These are phyloP conservation scores for Pogoniulus pusillus DNA, from an alignment of 2,797 vertebrate species.

Conservation along the genomic window DNA sequence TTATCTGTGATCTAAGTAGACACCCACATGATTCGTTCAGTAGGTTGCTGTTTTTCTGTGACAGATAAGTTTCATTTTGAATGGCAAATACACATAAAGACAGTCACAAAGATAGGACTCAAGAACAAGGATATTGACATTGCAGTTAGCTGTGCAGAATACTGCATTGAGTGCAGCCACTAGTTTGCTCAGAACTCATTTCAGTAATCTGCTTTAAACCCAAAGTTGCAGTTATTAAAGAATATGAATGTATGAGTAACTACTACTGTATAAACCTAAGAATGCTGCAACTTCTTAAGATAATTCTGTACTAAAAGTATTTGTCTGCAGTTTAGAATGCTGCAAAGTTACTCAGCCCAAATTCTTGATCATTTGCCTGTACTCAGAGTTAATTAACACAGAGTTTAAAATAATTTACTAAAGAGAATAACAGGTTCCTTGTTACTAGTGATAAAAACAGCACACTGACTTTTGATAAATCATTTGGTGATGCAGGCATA, in stretches of 20 bases:
- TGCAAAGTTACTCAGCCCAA: neutral
- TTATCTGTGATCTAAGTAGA: neutral
- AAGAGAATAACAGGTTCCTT: neutral
- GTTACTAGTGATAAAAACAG: neutral
- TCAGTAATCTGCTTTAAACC: neutral
- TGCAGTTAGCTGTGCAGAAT: neutral
- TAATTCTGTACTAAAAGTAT: neutral
- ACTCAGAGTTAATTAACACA: neutral
- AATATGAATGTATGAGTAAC: neutral
- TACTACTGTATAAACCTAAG: neutral
- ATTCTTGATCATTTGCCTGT: slow-evolving; percentile 1
- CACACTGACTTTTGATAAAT: neutral
- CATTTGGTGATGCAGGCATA: too few species aligned
- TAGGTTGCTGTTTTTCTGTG: neutral
- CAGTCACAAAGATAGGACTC: neutral
- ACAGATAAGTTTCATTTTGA: neutral
- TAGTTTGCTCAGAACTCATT: neutral
- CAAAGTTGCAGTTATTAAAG: neutral
- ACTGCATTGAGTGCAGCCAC: neutral
- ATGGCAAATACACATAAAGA: neutral
- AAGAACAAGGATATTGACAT: neutral
- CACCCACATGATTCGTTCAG: neutral
- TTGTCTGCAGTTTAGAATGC: neutral
- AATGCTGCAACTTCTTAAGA: neutral
- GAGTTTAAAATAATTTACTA: slow-evolving; percentile 22